phyloP scores from a whole-genome alignment of 2,797 vertebrate genomes.

The Enteromius trimaculatus region DNA sequence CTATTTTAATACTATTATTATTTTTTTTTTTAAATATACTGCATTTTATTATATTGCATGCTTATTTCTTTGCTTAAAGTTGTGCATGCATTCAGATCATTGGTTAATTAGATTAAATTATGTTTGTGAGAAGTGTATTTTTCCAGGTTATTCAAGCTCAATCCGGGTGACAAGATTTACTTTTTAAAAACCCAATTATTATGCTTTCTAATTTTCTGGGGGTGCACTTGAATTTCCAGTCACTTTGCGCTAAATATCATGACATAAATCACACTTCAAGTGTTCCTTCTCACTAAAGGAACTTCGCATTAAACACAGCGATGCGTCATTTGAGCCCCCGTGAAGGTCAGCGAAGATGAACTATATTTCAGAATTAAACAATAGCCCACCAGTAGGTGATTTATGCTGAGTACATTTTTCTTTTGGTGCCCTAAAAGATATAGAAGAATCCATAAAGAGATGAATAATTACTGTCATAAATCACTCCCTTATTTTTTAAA shows the following conservation, averaged over 20 bases:
- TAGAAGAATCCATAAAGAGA: conserved; percentile 71
- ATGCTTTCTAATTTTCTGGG: neutral
- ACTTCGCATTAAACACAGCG: neutral
- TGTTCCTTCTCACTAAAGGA: neutral
- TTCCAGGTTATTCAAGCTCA: neutral
- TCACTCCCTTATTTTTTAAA: conserved; percentile 74
- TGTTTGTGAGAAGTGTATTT: neutral
- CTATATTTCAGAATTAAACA: conserved; percentile 66
- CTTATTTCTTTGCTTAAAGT: neutral
- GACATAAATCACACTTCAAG: conserved; percentile 1
- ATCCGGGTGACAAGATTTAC: neutral
- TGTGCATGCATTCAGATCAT: neutral
- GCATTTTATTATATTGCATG: neutral
- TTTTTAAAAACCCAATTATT: neutral
- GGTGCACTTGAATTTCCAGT: neutral
- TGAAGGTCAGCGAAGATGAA: conserved; percentile 57
- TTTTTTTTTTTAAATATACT: neutral
- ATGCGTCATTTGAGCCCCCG: conserved; percentile 25
- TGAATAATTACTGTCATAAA: conserved; percentile 80
- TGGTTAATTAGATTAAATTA: neutral
- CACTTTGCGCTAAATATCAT: neutral
- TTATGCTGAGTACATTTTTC: conserved; percentile 66
- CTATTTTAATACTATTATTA: neutral
- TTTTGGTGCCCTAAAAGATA: conserved; percentile 64
- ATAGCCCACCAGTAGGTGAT: conserved; percentile 69